Conservation (phyloP, 2,888 invertebrate genomes). For the Anticlea derivata region DNA sequence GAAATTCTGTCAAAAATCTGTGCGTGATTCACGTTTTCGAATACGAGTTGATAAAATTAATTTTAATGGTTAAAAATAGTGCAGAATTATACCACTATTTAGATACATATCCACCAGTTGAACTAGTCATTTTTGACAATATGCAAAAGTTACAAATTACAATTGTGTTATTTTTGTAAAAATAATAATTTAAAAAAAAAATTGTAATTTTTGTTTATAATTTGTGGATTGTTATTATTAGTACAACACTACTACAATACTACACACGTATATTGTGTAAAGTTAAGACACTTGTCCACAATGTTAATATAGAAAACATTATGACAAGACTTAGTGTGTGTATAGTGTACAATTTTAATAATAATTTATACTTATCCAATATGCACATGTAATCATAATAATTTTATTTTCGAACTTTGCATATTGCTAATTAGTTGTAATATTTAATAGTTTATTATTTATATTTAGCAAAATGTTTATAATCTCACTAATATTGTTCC, state of each 20-base stretch:
- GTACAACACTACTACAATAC: background rate
- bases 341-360: background rate
- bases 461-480: conserved; percentile 51
- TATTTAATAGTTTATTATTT: conserved; percentile 48
- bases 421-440: conserved; percentile 41
- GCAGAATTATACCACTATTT: conserved; percentile 15
- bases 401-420: conserved; percentile 32
- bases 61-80: too few species aligned
- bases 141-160: background rate
- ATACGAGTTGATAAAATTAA: too few species aligned
- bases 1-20: too few species aligned
- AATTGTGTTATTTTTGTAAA: conserved; percentile 5
- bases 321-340: background rate
- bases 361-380: background rate
- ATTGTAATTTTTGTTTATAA: background rate
- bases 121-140: conserved; percentile 26
- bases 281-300: too few species aligned
- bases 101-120: conserved; percentile 67
- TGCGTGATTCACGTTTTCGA: too few species aligned
- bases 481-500: conserved; percentile 42
- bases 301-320: too few species aligned
- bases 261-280: background rate
- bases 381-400: conserved; percentile 10
- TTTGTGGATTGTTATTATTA: background rate
- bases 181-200: background rate